Base-by-base conservation (phyloP, 2,113 vertebrate species). In the Aepyceros melampus region DNA sequence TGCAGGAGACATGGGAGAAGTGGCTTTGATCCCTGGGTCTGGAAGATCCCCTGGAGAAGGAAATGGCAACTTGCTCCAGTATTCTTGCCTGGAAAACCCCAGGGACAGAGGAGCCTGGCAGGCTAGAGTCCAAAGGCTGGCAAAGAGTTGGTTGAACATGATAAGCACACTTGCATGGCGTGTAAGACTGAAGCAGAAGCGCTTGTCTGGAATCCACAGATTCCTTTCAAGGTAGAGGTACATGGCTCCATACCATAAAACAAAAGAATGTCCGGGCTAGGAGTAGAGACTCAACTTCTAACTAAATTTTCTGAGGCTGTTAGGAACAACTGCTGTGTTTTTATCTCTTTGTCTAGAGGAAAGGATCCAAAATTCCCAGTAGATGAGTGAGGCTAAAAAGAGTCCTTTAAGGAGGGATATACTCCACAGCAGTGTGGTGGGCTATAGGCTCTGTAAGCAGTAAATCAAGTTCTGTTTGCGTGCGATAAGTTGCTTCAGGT, bases 161-260 rank as follows among this genome's bases (percentile, higher is more conserved):
- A n/a, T 64, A 71, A 12, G 67, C 1, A 71, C n/a, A 40, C n/a
- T 6, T 12, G n/a, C 19, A 6, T 23, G 67, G 67, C 67, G 40
- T 71, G 19, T 40, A 23, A 71, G 19, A 13, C n/a, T 71, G 11
- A 97, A 94, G 43, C 25, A 45, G 92, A 94, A 16, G 74, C 82
- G 67, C 12, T 89, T 87, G 76, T 47, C 31, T 67, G 7, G 84
- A 89, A 55, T 47, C 23, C 47, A 60, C 33, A 64, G 47, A 93
- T 19, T 45, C 13, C 21, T 82, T 51, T 74, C n/a, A 33, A 33
- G n/a, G 55, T 51, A 83, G 11, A 74, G 23, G 16, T 8, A 55
- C 10, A 2, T 0, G 7, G 40, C 4, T 64, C 1, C 29, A 9
- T 10, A 36, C 13, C 25, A 60, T 53, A 78, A 71, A 51, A 11